Base-by-base conservation (phyloP, 2,797 vertebrate genomes). In the Sebastes baramenuke region DNA sequence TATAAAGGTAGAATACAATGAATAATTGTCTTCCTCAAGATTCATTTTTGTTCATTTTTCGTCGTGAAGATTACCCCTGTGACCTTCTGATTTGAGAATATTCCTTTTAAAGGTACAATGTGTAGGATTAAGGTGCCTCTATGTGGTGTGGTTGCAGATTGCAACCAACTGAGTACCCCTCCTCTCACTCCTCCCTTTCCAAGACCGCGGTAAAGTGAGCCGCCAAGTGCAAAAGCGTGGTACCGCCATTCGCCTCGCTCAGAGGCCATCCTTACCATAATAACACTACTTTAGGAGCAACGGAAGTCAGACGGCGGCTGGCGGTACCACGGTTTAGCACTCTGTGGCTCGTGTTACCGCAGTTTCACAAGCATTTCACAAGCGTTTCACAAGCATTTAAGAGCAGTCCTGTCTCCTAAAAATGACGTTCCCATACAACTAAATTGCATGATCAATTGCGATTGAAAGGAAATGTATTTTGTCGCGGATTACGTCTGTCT, bases 401-500 rank as follows among this genome's bases (percentile, higher is more conserved):
- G 38, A 42, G 38, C 38, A 42, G 38, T 42, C 14, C 14, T 42
- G 14, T 42, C 14, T 42, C 38, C 38, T 42, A 42, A 42, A 42
- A 46, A 20, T 46, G 18, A 46, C 3, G 42, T 18, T 46, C 42
- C 6, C 42, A 46, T 46, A 20, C 42, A 46, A 46, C 42, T 46
- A 46, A 46, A 46, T 46, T 46, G 16, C 42, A 46, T 20, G 6
- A 18, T 46, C 42, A 46, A 46, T 46, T 46, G 2, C 7, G 42
- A 18, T 46, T 46, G 16, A 18, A 46, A 20, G 42, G 42, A 46
- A 18, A 46, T 46, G 42, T 46, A 46, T 46, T 46, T 1, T 0
- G 1, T 46, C 16, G 16, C 16, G 16, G 1, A 46, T 46, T 46
- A 46, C 0, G 0, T 46, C 0, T 46, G 16, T 46, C 42, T 46